Evolutionary conservation across 2,888 invertebrate species (phyloP).

Genomic region (Drosophila basisetae): DNA sequence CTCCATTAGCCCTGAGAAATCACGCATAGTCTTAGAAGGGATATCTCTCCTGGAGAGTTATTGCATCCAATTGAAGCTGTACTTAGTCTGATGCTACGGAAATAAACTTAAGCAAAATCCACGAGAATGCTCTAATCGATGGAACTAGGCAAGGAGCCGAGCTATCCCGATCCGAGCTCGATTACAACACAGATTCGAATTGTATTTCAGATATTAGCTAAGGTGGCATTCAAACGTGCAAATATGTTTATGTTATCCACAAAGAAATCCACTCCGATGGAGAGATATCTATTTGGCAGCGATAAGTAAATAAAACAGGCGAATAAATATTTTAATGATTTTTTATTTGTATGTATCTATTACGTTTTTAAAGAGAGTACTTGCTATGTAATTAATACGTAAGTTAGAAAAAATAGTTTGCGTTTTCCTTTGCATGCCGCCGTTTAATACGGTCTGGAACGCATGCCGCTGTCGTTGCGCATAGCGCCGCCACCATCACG

Average conservation of each 20-base stretch:
- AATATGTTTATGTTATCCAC: neutral
- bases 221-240: too few relatives aligned
- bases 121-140: neutral
- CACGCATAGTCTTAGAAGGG: neutral
- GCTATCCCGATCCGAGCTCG: neutral
- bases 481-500: slow-evolving; percentile 83
- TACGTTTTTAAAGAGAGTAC: slow-evolving; percentile 66
- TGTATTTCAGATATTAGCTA: too few relatives aligned
- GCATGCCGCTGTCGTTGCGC: slow-evolving; percentile 82
- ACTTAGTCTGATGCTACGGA: neutral
- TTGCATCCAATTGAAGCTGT: neutral
- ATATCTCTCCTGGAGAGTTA: neutral
- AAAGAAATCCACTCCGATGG: neutral
- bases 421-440: slow-evolving; percentile 5
- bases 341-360: slow-evolving; percentile 60
- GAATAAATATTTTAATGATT: slow-evolving; percentile 22
- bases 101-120: neutral
- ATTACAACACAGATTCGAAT: neutral
- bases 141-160: neutral
- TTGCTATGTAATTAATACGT: slow-evolving; percentile 66
- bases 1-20: neutral
- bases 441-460: slow-evolving; percentile 83
- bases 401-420: slow-evolving; percentile 62
- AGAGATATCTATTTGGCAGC: neutral
- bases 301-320: slow-evolving; percentile 9